A percentile compares a stretch with the other conserved stretches of the same genome.
Evolutionary conservation across 2,113 vertebrate species (phyloP).

Genomic region (Coracopsis vasa): DNA sequence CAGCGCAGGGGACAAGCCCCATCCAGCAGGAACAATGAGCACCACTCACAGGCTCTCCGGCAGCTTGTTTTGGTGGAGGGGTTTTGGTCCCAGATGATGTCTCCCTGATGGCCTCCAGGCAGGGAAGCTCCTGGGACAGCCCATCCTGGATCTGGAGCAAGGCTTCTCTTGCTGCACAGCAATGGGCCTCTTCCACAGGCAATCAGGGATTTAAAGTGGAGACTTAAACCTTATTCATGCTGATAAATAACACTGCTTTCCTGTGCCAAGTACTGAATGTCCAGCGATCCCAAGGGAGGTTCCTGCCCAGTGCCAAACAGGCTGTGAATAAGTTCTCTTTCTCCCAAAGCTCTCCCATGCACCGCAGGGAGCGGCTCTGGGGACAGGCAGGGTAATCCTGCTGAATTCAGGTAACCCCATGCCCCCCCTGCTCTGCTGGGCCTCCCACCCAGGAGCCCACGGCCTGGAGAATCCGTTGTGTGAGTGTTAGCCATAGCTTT

Average conservation of each 20-base stretch:
- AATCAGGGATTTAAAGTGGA: background rate
- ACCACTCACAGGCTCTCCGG: background rate
- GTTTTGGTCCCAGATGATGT: background rate
- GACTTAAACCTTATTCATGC: background rate
- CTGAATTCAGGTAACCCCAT: background rate
- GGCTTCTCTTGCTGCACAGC: background rate
- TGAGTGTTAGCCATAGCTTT: background rate
- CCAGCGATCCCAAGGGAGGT: background rate
- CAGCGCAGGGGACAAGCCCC: background rate
- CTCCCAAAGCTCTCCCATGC: background rate
- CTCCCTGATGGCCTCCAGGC: background rate
- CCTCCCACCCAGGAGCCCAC: background rate
- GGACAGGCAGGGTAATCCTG: background rate
- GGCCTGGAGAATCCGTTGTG: background rate
- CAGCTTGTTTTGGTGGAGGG: accelerated
- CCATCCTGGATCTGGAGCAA: accelerated
- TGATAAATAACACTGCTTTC: background rate
- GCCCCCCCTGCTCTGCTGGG: accelerated
- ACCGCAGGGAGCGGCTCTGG: background rate
- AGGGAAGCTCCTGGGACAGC: background rate
- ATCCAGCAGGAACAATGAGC: background rate
- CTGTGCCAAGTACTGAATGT: background rate
- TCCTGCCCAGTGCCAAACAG: background rate
- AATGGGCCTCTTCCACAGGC: accelerated
- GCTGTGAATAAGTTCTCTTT: background rate